Conservation (phyloP, 1,140 invertebrate species). For the Lordiphosa mommai region DNA sequence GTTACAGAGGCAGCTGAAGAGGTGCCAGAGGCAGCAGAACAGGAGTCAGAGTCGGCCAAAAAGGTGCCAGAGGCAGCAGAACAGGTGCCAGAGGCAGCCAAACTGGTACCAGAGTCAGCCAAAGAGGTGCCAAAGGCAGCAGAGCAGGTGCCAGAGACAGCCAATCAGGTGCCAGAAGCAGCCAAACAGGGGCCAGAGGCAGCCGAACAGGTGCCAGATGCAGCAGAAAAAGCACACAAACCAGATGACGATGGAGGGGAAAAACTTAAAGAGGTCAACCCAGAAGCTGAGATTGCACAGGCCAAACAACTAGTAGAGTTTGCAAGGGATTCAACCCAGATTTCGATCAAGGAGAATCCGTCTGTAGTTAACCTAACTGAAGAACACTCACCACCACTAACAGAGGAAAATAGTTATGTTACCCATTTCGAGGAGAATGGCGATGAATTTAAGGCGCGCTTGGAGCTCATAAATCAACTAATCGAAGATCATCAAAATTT, state of each 20-base stretch:
- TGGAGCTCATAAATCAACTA: conserved; percentile 33
- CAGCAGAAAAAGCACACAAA: neutral
- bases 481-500: conserved; percentile 33
- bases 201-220: no score
- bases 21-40: neutral
- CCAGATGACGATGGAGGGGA: no score
- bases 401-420: conserved; percentile 4
- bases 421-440: conserved; percentile 47
- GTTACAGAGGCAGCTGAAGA: neutral
- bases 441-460: conserved; percentile 38
- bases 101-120: neutral
- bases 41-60: neutral
- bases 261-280: neutral
- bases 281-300: neutral
- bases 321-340: no score
- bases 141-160: neutral
- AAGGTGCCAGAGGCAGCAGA: neutral
- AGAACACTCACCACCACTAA: neutral
- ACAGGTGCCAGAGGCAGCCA: neutral
- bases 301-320: neutral
- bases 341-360: no score
- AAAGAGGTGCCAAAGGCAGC: no score
- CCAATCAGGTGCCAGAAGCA: no score
- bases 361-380: neutral
- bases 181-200: no score